Conservation (phyloP, 2,797 vertebrate species). For the Setipinna tenuifilis region DNA sequence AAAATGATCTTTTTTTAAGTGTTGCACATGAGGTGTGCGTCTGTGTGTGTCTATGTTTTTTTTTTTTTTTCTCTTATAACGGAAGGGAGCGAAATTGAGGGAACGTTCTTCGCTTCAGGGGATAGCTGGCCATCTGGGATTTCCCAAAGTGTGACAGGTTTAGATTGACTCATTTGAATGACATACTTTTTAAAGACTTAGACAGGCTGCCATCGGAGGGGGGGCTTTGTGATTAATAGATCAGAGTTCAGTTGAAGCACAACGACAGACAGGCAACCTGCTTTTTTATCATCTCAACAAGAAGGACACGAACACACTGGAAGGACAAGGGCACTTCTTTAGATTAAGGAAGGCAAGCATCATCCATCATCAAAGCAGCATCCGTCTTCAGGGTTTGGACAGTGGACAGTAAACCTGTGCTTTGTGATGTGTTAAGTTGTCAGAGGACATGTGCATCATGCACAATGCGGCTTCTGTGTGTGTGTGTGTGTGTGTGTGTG, state of each 20-base stretch:
- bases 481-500: no score
- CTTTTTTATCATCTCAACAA: neutral
- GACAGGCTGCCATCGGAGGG: conserved; percentile 47
- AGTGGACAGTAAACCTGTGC: no score
- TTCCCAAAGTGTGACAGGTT: conserved; percentile 61
- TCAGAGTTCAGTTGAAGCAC: conserved; percentile 41
- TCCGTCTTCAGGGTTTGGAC: no score
- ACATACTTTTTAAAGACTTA: conserved; percentile 70
- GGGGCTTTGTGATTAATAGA: conserved; percentile 31
- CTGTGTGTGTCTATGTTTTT: neutral
- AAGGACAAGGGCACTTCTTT: neutral
- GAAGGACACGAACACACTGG: neutral
- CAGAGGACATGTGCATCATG: no score
- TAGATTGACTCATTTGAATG: conserved; percentile 67
- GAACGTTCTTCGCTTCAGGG: conserved; percentile 57
- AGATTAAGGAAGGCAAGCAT: neutral
- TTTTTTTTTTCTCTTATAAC: conserved; percentile 47
- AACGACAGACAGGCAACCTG: conserved; percentile 35
- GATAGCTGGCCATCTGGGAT: conserved; percentile 58
- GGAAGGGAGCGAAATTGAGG: conserved; percentile 61
- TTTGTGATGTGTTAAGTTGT: no score
- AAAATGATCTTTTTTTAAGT: conserved; percentile 42
- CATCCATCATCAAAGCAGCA: no score
- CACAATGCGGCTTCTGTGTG: no score
- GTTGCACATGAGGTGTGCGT: neutral